Evolutionary conservation across 2,797 vertebrate genomes (phyloP).

Genomic region (Microtus agrestis): DNA sequence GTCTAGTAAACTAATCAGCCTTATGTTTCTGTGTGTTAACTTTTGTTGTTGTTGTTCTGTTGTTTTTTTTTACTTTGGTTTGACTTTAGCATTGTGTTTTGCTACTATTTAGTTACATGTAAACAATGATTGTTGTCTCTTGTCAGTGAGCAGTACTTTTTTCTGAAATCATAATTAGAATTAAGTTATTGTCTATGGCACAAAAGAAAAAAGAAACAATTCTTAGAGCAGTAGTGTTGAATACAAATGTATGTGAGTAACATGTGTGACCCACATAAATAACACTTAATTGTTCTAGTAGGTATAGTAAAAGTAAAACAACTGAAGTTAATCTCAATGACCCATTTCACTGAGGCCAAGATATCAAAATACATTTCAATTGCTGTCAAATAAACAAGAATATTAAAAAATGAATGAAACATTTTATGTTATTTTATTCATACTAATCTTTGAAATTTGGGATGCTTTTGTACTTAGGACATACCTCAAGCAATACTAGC

Average conservation of each 20-base stretch:
- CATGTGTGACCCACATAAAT: conserved; percentile 17
- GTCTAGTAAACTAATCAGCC: conserved; percentile 79
- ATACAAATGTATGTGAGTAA: conserved; percentile 51
- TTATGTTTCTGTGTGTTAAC: conserved; percentile 70
- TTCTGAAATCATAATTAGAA: conserved; percentile 51
- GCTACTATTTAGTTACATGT: conserved; percentile 63
- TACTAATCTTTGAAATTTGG: conserved; percentile 55
- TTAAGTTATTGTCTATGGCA: conserved; percentile 53
- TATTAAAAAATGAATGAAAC: conserved; percentile 28
- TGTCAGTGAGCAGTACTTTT: conserved; percentile 42
- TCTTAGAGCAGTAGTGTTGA: conserved; percentile 58
- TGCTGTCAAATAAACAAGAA: conserved; percentile 20
- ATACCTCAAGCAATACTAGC: background rate
- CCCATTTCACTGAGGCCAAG: conserved; percentile 20
- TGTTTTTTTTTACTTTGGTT: conserved; percentile 35
- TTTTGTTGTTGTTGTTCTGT: conserved; percentile 1
- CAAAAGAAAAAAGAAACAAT: conserved; percentile 51
- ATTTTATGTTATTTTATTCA: conserved; percentile 53
- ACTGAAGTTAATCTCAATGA: conserved; percentile 46
- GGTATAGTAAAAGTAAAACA: conserved; percentile 49
- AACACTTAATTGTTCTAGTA: conserved; percentile 48
- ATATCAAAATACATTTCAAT: conserved; percentile 55
- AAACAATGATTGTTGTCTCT: conserved; percentile 66
- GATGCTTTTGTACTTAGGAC: conserved; percentile 3
- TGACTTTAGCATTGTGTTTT: conserved; percentile 70